phyloP scores from a whole-genome alignment of 2,797 vertebrate genomes.

The Moxostoma hubbsi region DNA sequence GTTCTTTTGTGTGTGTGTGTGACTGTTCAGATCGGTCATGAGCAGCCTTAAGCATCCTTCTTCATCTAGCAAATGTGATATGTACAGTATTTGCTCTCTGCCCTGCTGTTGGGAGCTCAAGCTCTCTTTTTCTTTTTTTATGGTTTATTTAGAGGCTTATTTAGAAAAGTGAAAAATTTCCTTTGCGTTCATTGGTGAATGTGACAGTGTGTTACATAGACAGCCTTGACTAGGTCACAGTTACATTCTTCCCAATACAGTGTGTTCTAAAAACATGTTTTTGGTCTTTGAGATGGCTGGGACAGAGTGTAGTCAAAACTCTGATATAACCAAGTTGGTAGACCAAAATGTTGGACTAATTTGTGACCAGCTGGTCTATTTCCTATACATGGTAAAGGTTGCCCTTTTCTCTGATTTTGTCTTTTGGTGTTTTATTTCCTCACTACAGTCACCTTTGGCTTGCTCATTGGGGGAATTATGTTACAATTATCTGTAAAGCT shows the following conservation, averaged over 20 bases:
- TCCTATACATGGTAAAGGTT: not conserved
- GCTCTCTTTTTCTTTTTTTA: conserved; percentile 3
- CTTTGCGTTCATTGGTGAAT: not conserved
- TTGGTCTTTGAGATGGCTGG: conserved; percentile 21
- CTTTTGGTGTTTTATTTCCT: too few species aligned
- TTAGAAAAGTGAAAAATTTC: not conserved
- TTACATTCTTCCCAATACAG: conserved; percentile 22
- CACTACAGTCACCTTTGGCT: too few species aligned
- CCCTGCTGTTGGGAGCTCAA: too few species aligned
- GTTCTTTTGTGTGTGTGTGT: too few species aligned
- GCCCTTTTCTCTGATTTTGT: not conserved
- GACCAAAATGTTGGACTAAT: not conserved
- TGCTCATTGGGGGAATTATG: too few species aligned
- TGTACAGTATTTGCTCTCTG: too few species aligned
- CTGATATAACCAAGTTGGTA: not conserved
- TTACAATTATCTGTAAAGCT: too few species aligned
- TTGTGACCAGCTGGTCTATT: not conserved
- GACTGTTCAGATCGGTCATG: too few species aligned
- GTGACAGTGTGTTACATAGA: conserved; percentile 12
- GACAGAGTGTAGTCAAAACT: conserved; percentile 16
- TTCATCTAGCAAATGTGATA: too few species aligned
- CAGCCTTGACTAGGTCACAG: conserved; percentile 12
- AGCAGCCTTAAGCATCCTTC: too few species aligned
- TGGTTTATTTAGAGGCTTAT: not conserved
- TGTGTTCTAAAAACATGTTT: conserved; percentile 35